phyloP scores from a whole-genome alignment of 2,888 invertebrate species.

The Ochropleura leucogaster region DNA sequence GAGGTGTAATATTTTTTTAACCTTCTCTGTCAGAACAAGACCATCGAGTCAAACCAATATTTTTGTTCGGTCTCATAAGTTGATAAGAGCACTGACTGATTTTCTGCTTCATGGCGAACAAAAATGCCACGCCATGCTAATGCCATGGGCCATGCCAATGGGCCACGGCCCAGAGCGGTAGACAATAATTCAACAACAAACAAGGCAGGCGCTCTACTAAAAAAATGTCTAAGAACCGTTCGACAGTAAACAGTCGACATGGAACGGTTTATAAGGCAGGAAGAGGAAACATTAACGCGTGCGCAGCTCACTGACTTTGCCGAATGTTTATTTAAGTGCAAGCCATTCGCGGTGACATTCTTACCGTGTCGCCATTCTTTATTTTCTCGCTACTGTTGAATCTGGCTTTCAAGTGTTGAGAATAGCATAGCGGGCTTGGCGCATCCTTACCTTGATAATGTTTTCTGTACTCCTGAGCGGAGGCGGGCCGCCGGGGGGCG shows the following conservation, averaged over 20 bases:
- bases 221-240: conserved; percentile 9
- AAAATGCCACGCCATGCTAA: no score
- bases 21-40: no score
- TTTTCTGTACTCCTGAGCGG: conserved; percentile 87
- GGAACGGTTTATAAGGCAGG: conserved; percentile 34
- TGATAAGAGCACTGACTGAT: background rate
- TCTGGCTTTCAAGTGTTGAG: background rate
- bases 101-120: background rate
- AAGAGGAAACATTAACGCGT: conserved; percentile 49
- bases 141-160: no score
- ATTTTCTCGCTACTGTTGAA: conserved; percentile 2
- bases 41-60: no score
- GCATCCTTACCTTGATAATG: conserved; percentile 82
- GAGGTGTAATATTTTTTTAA: no score
- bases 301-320: conserved; percentile 37
- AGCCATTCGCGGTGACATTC: conserved; percentile 25
- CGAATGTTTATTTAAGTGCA: conserved; percentile 39
- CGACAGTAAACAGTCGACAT: conserved; percentile 17
- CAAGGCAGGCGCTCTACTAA: background rate
- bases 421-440: background rate
- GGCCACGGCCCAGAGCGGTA: background rate
- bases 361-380: conserved; percentile 8
- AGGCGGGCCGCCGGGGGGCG: conserved; percentile 75
- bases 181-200: background rate
- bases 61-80: no score